Evolutionary conservation across 1,140 invertebrate genomes (phyloP), one percentile per base, ranked within the genome.

Genomic region (Euborellia annulipes): DNA sequence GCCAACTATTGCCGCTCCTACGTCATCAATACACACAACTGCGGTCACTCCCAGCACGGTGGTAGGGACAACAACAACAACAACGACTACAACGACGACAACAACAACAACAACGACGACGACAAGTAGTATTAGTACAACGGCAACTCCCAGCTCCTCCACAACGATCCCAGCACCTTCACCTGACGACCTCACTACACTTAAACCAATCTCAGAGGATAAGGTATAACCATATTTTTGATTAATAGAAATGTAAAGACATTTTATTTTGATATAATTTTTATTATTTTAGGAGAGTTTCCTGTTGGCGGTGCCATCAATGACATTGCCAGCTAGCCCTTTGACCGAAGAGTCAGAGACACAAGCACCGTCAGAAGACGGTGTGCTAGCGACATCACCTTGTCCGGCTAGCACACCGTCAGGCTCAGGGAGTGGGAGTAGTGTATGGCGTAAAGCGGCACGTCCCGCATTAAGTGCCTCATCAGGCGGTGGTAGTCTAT

Each of bases 181-280:
- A 13, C 55, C 55, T 13, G 58, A 58, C 20, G 58, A 56, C 36
- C 45, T 50, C 13, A 52, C 49, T 17, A 51, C 52, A 0, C 52
- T 62, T 18, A 55, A 55, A 34, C 55, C 60, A 20, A 62, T 62
- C 32, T 60, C 60, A 4, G 60, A 62, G 39, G 60, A 62, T 44
- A 62, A 59, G 54, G 60, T 60, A 46, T 52, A 50, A 8, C 23
- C 4, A n/a, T 17, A 47, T 3, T 16, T n/a, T 41, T 38, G 36
- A 38, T 6, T 14, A 14, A 38, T 6, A 38, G n/a, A 19, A 19
- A 38, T 19, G 7, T 38, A 14, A 38, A 16, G 36, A 19, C 30
- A 8, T 9, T n/a, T 34, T n/a, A 27, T 27, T 27, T 27, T 27
- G 23, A 27, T 27, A 27, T 11, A 27, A 27, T 6, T 38, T 38